Conservation (phyloP, 2,888 invertebrate species). For the Kuschelorhynchus macadamiae region DNA sequence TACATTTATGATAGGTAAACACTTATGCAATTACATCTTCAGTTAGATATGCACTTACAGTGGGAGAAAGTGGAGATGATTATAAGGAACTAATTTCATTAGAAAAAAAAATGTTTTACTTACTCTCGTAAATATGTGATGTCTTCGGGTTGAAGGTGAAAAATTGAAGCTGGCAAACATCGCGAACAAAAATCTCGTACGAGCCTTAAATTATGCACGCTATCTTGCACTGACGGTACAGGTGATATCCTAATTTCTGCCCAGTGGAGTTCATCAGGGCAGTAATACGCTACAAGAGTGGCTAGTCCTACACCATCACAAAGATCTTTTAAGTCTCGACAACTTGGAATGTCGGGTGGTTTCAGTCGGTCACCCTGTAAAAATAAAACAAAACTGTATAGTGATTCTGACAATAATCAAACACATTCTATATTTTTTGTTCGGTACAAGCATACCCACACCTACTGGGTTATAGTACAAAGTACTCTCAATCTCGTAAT, state of each 20-base stretch:
- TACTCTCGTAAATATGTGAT: slow-evolving; percentile 92
- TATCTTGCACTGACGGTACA: slow-evolving; percentile 87
- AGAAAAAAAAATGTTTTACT: slow-evolving; percentile 10
- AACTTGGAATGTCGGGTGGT: slow-evolving; percentile 75
- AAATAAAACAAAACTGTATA: background rate
- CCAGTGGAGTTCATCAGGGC: slow-evolving; percentile 84
- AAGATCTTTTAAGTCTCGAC: slow-evolving; percentile 87
- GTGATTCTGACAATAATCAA: background rate
- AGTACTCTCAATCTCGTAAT: too few species aligned
- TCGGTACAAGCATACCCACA: too few species aligned
- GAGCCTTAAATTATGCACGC: slow-evolving; percentile 90
- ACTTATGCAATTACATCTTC: too few species aligned
- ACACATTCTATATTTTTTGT: background rate
- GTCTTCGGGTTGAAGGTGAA: slow-evolving; percentile 96
- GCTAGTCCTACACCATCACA: slow-evolving; percentile 93
- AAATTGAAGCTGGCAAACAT: slow-evolving; percentile 88
- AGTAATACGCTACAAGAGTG: slow-evolving; percentile 91
- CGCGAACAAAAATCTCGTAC: slow-evolving; percentile 89
- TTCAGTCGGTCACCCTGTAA: slow-evolving; percentile 45
- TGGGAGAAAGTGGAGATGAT: too few species aligned
- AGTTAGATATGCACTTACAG: too few species aligned
- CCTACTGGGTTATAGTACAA: too few species aligned
- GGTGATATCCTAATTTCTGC: slow-evolving; percentile 76
- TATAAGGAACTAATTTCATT: too few species aligned
- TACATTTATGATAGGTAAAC: too few species aligned